These are phyloP conservation scores for Sebastolobus altivelis DNA, from an alignment of 2,797 vertebrate genomes.

Conservation along the genomic window DNA sequence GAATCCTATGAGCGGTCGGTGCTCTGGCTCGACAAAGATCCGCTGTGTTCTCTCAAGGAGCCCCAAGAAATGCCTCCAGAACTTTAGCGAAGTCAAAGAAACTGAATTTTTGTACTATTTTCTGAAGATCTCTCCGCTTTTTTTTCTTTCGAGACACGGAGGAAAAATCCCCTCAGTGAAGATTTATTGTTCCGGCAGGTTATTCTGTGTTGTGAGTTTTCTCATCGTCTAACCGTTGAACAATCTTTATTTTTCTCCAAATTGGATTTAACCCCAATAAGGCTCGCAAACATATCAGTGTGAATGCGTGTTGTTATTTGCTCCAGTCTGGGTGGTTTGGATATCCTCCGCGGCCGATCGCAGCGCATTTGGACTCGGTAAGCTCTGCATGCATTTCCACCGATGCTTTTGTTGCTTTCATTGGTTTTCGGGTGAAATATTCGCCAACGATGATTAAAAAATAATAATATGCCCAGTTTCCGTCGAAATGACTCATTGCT, in stretches of 20 bases:
- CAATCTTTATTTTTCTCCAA: slow-evolving; percentile 31
- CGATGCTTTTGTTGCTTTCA: slow-evolving; percentile 29
- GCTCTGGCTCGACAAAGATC: slow-evolving; percentile 73
- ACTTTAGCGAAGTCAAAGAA: slow-evolving; percentile 71
- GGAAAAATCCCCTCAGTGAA: slow-evolving; percentile 55
- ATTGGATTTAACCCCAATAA: slow-evolving; percentile 76
- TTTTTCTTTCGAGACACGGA: slow-evolving; percentile 65
- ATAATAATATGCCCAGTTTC: not conserved
- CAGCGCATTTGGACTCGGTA: slow-evolving; percentile 78
- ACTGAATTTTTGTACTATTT: slow-evolving; percentile 55
- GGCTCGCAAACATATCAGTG: slow-evolving; percentile 36
- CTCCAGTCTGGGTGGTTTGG: slow-evolving; percentile 72
- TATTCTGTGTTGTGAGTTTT: slow-evolving; percentile 53
- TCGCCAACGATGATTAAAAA: rapidly evolving
- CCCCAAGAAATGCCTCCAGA: slow-evolving; percentile 42
- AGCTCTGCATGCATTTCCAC: slow-evolving; percentile 59
- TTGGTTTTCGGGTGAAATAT: slow-evolving; percentile 3
- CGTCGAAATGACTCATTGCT: not conserved
- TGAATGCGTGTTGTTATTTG: slow-evolving; percentile 57
- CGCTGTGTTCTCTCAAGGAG: slow-evolving; percentile 57
- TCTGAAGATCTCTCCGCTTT: slow-evolving; percentile 59
- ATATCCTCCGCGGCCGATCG: slow-evolving; percentile 67
- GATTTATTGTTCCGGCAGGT: slow-evolving; percentile 80
- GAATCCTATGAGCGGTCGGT: slow-evolving; percentile 74
- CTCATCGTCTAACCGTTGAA: slow-evolving; percentile 45